Base-by-base conservation (phyloP, 2,888 invertebrate genomes). In the Papilio demoleus region DNA sequence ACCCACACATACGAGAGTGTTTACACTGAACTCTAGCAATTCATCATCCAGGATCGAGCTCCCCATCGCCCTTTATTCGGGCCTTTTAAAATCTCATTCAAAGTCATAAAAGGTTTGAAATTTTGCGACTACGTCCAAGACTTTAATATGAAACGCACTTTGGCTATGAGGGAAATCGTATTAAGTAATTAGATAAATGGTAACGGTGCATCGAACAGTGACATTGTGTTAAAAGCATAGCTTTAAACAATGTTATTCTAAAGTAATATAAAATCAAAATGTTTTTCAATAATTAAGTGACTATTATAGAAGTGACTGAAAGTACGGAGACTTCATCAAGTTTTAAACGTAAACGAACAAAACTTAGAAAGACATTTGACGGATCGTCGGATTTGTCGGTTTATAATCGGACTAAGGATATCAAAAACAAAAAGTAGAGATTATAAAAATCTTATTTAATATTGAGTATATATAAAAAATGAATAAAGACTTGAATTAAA, bases 401-500 rank as follows among this genome's bases (percentile, higher is more conserved):
- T 17, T 17, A 8, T 42, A 17, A 42, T 17, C 17, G 6, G 17
- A 40, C n/a, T 17, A 40, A 3, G 9, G 17, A n/a, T 2, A 38
- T 14, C 2, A 12, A 38, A 14, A 4, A 12, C 12, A 38, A 17
- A n/a, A n/a, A n/a, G n/a, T n/a, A n/a, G n/a, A n/a, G n/a, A n/a
- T n/a, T n/a, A n/a, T n/a, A n/a, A n/a, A n/a, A n/a, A n/a, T n/a
- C n/a, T n/a, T n/a, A n/a, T n/a, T n/a, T n/a, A n/a, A n/a, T n/a
- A n/a, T n/a, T n/a, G n/a, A n/a, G n/a, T n/a, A n/a, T n/a, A n/a
- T n/a, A n/a, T 79, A 83, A 84, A 84, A 45, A 45, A 17, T 73
- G 74, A 77, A 83, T 82, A 85, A 84, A 92, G 91, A 92, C 92
- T 92, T 91, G 86, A 88, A 82, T 76, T 77, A 85, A 85, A n/a